Conservation (phyloP, 1,140 invertebrate species). For the Listronotus oregonensis region DNA sequence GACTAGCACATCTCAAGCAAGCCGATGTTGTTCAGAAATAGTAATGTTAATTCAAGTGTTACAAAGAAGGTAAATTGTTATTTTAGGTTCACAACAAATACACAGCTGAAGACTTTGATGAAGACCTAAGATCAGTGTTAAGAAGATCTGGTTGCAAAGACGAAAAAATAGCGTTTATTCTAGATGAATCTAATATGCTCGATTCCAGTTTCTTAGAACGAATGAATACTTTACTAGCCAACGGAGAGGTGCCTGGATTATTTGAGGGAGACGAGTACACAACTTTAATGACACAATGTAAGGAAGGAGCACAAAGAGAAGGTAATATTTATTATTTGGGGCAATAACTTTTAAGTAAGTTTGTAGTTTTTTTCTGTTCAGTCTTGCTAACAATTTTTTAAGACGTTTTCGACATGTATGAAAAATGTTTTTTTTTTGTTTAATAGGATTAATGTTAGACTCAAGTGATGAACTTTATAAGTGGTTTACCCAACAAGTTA, state of each 20-base stretch:
- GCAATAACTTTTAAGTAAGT: too few species aligned
- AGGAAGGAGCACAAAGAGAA: conserved; percentile 97
- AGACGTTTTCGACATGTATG: too few species aligned
- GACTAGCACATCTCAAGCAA: too few species aligned
- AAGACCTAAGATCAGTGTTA: conserved; percentile 93
- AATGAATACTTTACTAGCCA: conserved; percentile 98
- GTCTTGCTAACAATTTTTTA: too few species aligned
- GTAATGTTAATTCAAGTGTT: too few species aligned
- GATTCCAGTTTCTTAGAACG: conserved; percentile 98
- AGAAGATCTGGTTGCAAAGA: conserved; percentile 95
- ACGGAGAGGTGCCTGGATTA: conserved; percentile 95
- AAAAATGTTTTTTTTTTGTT: neutral
- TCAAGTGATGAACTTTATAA: conserved; percentile 98
- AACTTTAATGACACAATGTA: conserved; percentile 99
- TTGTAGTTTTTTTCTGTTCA: too few species aligned
- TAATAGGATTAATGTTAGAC: conserved; percentile 88
- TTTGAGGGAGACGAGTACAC: conserved; percentile 97
- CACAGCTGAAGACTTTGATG: conserved; percentile 97
- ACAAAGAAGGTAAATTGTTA: conserved; percentile 58
- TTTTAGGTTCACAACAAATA: conserved; percentile 94
- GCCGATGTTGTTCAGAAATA: too few species aligned
- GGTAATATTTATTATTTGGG: conserved; percentile 53
- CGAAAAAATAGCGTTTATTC: conserved; percentile 98
- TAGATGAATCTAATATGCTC: conserved; percentile 98
- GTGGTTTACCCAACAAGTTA: conserved; percentile 97